A percentile compares a stretch with the other conserved stretches of the same genome.
Conservation (phyloP, 2,888 invertebrate genomes). For the Alitta virens region DNA sequence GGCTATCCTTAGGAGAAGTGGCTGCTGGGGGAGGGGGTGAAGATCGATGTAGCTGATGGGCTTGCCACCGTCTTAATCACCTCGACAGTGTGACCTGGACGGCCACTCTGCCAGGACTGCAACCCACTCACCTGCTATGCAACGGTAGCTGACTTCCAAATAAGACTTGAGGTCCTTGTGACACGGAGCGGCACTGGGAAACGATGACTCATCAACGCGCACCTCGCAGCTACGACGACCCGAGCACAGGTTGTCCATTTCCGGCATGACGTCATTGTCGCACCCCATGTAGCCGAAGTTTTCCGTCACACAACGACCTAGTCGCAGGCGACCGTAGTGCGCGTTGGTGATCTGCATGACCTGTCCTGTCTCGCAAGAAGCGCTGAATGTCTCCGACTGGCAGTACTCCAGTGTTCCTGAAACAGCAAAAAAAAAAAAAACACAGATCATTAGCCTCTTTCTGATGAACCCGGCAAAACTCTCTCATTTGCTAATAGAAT, state of each 20-base stretch:
- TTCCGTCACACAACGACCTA: slow-evolving; percentile 19
- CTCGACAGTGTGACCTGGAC: too few relatives aligned
- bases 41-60: too few relatives aligned
- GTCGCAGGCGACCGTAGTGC: background rate
- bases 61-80: too few relatives aligned
- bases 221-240: slow-evolving; percentile 19
- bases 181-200: slow-evolving; percentile 7
- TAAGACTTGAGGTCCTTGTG: slow-evolving; percentile 16
- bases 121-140: slow-evolving; percentile 12
- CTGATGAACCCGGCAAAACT: too few relatives aligned
- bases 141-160: slow-evolving; percentile 11
- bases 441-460: too few relatives aligned
- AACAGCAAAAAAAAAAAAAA: background rate
- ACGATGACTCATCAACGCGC: slow-evolving; percentile 21
- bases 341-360: background rate
- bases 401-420: background rate
- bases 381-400: background rate
- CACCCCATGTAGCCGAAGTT: slow-evolving; percentile 20
- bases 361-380: background rate
- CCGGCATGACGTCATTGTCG: slow-evolving; percentile 15
- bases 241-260: slow-evolving; percentile 21
- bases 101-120: too few relatives aligned
- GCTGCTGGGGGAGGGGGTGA: too few relatives aligned
- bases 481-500: too few relatives aligned
- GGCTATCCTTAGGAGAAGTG: too few relatives aligned